Base-by-base conservation (phyloP, 2,113 vertebrate genomes). In the Thinocorus orbignyianus region DNA sequence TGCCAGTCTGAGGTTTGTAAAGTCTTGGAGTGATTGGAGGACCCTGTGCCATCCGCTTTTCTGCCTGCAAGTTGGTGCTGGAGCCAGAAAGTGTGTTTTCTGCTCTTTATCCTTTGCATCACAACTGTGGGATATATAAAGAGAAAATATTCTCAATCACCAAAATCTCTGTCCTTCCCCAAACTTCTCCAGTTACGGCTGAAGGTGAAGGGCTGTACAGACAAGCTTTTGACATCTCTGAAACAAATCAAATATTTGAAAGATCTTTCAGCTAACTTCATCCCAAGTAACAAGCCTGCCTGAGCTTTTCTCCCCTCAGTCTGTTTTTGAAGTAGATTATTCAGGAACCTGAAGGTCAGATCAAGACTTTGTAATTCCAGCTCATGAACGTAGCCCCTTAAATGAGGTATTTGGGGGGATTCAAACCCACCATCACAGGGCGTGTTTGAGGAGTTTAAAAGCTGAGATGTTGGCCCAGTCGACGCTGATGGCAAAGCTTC, bases 351-450 rank as follows among this genome's bases (percentile, higher is more conserved):
- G 60, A 70, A 73, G 69, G 31, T 55, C 37, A 15, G n/a, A 30
- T 51, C 0, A 2, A 92, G 23, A 20, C n/a, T 83, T 65, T 37
- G 48, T 73, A 39, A 33, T 81, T 58, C 13, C 57, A 86, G 35
- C 54, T 73, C 44, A 7, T 31, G 37, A 62, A n/a, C 0, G 2
- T 76, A 51, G 49, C 62, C 49, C 3, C 0, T 80, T 74, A 60
- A 62, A 31, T 44, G 22, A 6, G 0, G 0, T 30, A 24, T 49
- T 70, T 3, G 5, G 55, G 37, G 81, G 41, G 65, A 58, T 71
- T 49, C 60, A 58, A 68, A 13, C 23, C 55, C 8, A 3, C 49
- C 39, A 2, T 37, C 25, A 14, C 1, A 2, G 55, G 46, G 8
- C 1, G 0, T 30, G 61, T 76, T 90, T 87, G 42, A 87, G 44